Base-by-base conservation (phyloP, 2,888 invertebrate species). In the Andrena fulva region DNA sequence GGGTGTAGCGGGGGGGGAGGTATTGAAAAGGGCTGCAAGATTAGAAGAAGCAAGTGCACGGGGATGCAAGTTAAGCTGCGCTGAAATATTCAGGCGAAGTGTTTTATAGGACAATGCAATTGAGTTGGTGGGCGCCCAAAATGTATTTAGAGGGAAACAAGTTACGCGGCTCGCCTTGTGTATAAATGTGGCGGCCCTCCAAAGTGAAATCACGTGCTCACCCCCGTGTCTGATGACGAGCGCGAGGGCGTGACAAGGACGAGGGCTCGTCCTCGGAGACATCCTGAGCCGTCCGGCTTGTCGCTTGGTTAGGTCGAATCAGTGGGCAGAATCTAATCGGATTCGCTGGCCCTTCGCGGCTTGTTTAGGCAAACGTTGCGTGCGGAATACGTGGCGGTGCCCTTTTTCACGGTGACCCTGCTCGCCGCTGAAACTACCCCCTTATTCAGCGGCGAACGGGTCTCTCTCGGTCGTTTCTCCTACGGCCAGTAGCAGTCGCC, bases 271-370 rank as follows among this genome's bases (percentile, higher is more conserved):
- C 76, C 77, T 69, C 56, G 42, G 75, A 80, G 74, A 77, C 59
- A 71, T 70, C 71, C 50, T 76, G 78, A 70, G 62, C 42, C 42
- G 42, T 16, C 0, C 42, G 42, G 81, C 60, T 78, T 74, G 69
- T 79, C 80, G 72, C 70, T 80, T 82, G 67, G 78, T 84, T 85
- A 80, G 80, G 59, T 35, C 81, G 78, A 79, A 67, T 63, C 82
- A 84, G 27, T 82, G 82, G 71, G 73, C 72, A 76, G 82, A 74
- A 85, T 72, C 72, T 89, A 85, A 89, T 77, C 82, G 80, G 82
- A 86, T 87, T 85, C 74, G 54, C 60, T 66, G 60, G 75, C 71
- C 80, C 33, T 82, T 52, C 70, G 63, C 56, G 71, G 75, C 27
- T 77, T 70, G 79, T 77, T 83, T 80, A 68, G 77, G 68, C 77